Conservation (phyloP, 2,113 vertebrate species). For the Tyrannus savana region DNA sequence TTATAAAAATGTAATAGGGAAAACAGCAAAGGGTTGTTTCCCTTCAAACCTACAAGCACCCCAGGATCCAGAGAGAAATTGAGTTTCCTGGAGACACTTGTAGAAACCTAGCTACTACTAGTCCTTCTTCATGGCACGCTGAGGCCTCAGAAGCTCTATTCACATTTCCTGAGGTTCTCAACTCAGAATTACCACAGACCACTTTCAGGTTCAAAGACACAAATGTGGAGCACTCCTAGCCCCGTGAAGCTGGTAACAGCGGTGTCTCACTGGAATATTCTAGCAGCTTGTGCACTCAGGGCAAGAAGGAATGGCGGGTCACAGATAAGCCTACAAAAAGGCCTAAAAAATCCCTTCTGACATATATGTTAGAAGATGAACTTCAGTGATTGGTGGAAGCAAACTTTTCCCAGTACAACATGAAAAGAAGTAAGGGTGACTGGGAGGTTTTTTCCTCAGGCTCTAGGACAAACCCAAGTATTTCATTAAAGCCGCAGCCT, state of each 20-base stretch:
- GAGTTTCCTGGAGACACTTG: background rate
- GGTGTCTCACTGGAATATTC: background rate
- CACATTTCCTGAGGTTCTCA: background rate
- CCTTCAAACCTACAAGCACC: background rate
- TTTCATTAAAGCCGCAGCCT: background rate
- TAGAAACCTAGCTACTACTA: background rate
- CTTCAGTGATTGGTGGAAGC: accelerated
- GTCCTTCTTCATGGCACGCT: background rate
- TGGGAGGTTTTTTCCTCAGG: background rate
- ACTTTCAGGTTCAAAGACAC: background rate
- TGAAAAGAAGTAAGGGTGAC: background rate
- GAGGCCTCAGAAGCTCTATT: background rate
- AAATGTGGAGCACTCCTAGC: background rate
- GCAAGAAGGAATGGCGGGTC: background rate
- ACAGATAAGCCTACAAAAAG: background rate
- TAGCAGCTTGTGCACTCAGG: background rate
- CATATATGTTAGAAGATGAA: background rate
- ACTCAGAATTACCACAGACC: background rate
- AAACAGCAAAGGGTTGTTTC: background rate
- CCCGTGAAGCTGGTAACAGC: background rate
- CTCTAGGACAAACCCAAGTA: background rate
- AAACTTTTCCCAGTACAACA: background rate
- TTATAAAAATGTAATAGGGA: background rate
- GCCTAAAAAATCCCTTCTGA: background rate
- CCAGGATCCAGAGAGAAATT: background rate